Evolutionary conservation across 1,140 invertebrate genomes (phyloP), one percentile per base, ranked within the genome.

Genomic region (Dendroctonus ponderosae): DNA sequence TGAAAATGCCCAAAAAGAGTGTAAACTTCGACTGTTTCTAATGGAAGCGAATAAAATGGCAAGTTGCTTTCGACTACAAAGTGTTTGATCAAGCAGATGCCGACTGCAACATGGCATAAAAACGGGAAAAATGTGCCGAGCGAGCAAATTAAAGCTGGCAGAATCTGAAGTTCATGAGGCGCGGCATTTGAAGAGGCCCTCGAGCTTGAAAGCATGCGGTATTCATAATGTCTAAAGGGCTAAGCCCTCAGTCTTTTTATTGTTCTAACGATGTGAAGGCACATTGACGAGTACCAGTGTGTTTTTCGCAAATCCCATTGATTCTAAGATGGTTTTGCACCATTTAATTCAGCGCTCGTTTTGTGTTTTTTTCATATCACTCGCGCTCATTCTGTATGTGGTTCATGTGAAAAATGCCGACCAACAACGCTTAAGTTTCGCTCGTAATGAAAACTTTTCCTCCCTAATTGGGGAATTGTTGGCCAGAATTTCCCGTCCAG

Each of bases 191-290:
- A 52, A 52, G 50, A 15, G 50, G 50, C 38, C 5, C 50, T 52
- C 50, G 37, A 52, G n/a, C 8, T 26, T n/a, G 9, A 26, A 26
- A 14, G n/a, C 46, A 49, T 37, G 44, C 43, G 5, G 14, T 12
- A 60, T 60, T 60, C 58, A 60, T 48, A 49, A 60, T 49, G 48
- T 60, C 46, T 39, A 60, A 60, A 60, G 44, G 41, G 46, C 58
- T 38, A 54, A 54, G 39, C 12, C 39, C 14, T 48, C 58, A 60
- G 58, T 60, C 58, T 60, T 60, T 60, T 60, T 60, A 40, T 49
- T 60, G 58, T 38, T 50, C 37, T 60, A 59, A 59, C 15, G 15
- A 52, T 8, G 50, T 26, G 14, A 8, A 26, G 50, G 12, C 44
- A 46, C 9, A 46, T 46, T 9, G 12, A 46, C 9, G 12, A 4